These are phyloP conservation scores for Liparis tanakae DNA, from an alignment of 2,797 vertebrate species.

Conservation along the genomic window DNA sequence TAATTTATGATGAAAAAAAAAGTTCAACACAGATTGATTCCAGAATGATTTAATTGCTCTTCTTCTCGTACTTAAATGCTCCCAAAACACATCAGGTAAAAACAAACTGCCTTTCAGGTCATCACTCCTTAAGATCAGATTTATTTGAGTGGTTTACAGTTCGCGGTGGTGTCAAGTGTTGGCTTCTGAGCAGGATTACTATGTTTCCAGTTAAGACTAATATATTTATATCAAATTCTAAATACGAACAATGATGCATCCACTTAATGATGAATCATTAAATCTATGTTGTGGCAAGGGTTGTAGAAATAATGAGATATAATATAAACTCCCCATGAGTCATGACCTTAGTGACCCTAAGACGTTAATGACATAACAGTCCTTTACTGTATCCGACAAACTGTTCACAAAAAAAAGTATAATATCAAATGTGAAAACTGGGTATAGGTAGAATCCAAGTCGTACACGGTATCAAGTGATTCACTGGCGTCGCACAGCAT, in stretches of 20 bases:
- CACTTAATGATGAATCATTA: background rate
- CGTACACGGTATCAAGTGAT: slow-evolving; percentile 37
- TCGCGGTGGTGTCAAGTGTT: background rate
- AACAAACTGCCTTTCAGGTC: background rate
- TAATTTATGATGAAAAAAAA: background rate
- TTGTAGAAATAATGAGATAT: background rate
- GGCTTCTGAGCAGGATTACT: background rate
- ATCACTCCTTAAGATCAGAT: background rate
- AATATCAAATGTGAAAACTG: background rate
- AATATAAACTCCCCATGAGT: background rate
- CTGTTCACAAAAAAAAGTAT: background rate
- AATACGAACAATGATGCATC: background rate
- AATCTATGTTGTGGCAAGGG: background rate
- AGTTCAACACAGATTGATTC: background rate
- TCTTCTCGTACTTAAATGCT: background rate
- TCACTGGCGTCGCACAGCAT: slow-evolving; percentile 28
- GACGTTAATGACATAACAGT: background rate
- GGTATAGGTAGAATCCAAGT: background rate
- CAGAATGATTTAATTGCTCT: background rate
- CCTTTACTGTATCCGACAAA: background rate
- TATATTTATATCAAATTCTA: background rate
- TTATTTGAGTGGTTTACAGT: background rate
- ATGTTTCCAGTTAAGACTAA: background rate
- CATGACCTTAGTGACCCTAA: background rate
- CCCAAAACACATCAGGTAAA: background rate